Conservation (phyloP, 2,113 vertebrate species). For the Eulemur macaco region DNA sequence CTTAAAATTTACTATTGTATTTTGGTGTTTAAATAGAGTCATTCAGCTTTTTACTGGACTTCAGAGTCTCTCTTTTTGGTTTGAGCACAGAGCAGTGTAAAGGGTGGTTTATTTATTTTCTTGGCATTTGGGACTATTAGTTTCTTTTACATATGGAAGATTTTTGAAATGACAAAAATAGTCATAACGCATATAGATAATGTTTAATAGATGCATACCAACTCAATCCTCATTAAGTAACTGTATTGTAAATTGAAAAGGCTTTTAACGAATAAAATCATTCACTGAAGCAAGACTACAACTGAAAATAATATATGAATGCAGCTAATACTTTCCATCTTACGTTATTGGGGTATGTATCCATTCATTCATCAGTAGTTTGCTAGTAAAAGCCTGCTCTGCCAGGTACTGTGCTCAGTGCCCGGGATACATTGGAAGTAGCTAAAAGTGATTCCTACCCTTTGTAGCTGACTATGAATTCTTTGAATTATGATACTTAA, state of each 20-base stretch:
- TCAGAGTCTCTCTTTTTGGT: background rate
- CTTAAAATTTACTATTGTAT: background rate
- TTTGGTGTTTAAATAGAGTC: background rate
- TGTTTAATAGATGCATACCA: background rate
- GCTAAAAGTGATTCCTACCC: background rate
- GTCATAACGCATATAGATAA: background rate
- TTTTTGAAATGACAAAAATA: background rate
- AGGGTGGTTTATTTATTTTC: background rate
- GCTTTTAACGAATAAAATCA: background rate
- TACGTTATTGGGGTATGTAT: background rate
- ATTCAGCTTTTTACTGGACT: background rate
- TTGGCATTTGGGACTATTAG: background rate
- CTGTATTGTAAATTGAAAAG: background rate
- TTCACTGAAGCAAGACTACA: background rate
- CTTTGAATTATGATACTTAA: background rate
- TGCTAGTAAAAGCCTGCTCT: background rate
- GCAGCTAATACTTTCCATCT: background rate
- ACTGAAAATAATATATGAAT: background rate
- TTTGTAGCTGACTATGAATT: background rate
- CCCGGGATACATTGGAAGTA: background rate
- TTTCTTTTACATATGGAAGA: background rate
- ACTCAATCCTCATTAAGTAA: background rate
- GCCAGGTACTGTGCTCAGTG: background rate
- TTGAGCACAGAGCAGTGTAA: background rate
- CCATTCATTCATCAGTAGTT: background rate